phyloP scores from a whole-genome alignment of 2,113 vertebrate species.

The Alexandromys fortis region DNA sequence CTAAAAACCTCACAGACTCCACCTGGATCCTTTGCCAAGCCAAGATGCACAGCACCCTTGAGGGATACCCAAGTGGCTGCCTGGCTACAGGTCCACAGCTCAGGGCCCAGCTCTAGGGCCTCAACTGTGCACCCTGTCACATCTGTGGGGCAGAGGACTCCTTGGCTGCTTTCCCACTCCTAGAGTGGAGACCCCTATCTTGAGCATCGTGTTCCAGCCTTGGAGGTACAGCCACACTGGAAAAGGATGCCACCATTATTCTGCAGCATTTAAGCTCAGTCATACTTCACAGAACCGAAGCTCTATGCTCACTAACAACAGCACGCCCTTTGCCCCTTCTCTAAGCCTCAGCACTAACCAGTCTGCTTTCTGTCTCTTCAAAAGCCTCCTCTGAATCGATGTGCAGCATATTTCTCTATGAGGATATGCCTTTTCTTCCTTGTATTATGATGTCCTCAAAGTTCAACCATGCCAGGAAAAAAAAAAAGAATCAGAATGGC shows the following conservation, averaged over 20 bases:
- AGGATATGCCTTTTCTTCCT: not conserved
- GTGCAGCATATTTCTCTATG: not conserved
- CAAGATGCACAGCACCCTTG: not conserved
- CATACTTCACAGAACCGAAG: not conserved
- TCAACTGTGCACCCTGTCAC: not conserved
- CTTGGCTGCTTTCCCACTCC: not conserved
- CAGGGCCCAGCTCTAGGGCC: not conserved
- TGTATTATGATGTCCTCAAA: not conserved
- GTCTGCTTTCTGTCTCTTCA: not conserved
- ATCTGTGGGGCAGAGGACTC: fast-evolving
- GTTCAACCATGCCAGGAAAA: not conserved
- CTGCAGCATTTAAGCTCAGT: not conserved
- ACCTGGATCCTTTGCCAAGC: not conserved
- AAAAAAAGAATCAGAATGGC: not conserved
- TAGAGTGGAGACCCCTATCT: fast-evolving
- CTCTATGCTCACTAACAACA: not conserved
- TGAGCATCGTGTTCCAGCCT: not conserved
- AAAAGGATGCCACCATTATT: too few relatives aligned
- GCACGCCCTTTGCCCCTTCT: too few relatives aligned
- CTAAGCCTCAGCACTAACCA: not conserved
- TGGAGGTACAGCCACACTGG: not conserved
- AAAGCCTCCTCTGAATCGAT: not conserved
- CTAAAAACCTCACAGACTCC: not conserved
- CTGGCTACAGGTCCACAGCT: not conserved
- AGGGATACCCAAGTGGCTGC: not conserved